These are phyloP conservation scores for Drosophila paramelanica DNA, from an alignment of 2,888 invertebrate genomes.

Conservation along the genomic window DNA sequence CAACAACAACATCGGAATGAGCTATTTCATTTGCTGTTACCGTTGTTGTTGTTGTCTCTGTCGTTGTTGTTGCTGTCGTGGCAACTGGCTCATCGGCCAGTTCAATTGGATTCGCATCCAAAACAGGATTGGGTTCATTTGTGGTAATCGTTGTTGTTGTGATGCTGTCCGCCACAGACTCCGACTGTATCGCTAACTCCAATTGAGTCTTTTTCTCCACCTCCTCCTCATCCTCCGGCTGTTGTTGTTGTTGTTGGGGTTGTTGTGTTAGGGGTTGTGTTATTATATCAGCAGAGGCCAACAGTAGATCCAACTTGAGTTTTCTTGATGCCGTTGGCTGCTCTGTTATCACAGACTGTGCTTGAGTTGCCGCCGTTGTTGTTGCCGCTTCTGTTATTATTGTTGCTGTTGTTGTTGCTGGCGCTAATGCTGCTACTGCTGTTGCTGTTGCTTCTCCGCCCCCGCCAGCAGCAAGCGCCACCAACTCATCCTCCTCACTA, in stretches of 20 bases:
- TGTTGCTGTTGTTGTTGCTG: conserved; percentile 11
- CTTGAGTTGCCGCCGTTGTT: conserved; percentile 68
- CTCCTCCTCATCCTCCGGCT: conserved; percentile 12
- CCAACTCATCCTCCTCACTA: conserved; percentile 83
- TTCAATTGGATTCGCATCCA: conserved; percentile 33
- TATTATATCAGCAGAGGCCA: conserved; percentile 80
- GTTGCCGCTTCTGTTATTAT: conserved; percentile 23
- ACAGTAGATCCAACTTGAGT: conserved; percentile 79
- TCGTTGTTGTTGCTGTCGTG: conserved; percentile 24
- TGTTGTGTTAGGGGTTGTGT: conserved; percentile 62
- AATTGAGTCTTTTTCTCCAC: conserved; percentile 5
- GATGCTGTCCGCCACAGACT: conserved; percentile 37
- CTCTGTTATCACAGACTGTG: conserved; percentile 85
- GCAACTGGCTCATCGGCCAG: conserved; percentile 39
- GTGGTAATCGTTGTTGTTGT: conserved; percentile 29
- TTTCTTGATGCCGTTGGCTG: conserved; percentile 84
- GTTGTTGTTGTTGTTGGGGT: conserved; percentile 42
- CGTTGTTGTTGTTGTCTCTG: conserved; percentile 19
- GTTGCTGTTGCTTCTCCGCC: conserved; percentile 18
- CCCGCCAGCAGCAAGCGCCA: conserved; percentile 40
- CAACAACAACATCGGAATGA: conserved; percentile 20
- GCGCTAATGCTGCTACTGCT: conserved; percentile 22
- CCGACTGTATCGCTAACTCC: conserved; percentile 18
- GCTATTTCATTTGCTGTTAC: conserved; percentile 14
- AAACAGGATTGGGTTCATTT: conserved; percentile 25